These are phyloP conservation scores for Pachycephus smyrnensis DNA, from an alignment of 2,888 invertebrate genomes.

Conservation along the genomic window DNA sequence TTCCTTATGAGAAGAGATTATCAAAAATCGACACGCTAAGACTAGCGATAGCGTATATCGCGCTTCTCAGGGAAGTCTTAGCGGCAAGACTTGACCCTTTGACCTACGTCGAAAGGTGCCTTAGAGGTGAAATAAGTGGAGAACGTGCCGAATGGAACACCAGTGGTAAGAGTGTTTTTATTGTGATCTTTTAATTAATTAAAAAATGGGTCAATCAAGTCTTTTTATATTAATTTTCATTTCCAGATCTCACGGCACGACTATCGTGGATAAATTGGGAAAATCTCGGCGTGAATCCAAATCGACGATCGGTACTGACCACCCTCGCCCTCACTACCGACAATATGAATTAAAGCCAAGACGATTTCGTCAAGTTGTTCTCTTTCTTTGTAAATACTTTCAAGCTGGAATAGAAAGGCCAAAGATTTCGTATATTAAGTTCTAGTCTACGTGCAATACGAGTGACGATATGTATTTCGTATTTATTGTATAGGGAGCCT, in stretches of 20 bases:
- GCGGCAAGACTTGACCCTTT: constrained; percentile 91
- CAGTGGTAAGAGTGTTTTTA: constrained; percentile 77
- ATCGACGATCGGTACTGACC: constrained; percentile 84
- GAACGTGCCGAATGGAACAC: constrained; percentile 96
- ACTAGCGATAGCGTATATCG: constrained; percentile 97
- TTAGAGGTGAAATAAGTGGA: constrained; percentile 89
- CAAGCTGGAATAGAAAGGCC: constrained; percentile 10
- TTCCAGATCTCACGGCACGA: constrained; percentile 92
- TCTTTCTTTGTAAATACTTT: constrained; percentile 49
- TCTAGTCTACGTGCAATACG: constrained; percentile 56
- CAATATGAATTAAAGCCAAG: constrained; percentile 59
- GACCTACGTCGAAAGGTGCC: constrained; percentile 92
- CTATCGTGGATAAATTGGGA: constrained; percentile 99
- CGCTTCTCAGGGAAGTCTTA: constrained; percentile 88
- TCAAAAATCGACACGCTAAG: constrained; percentile 98
- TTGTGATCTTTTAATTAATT: background rate
- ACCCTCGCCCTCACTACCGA: constrained; percentile 84
- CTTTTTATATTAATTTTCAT: constrained; percentile 20
- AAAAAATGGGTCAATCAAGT: constrained; percentile 5
- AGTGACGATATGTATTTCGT: constrained; percentile 45
- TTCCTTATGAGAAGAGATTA: constrained; percentile 97
- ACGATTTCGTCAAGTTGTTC: constrained; percentile 13
- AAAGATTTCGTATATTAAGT: constrained; percentile 36
- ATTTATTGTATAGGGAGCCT: constrained; percentile 36
- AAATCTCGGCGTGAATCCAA: constrained; percentile 94